phyloP scores from a whole-genome alignment of 2,888 invertebrate species.

The Drosophila nigritarsus region DNA sequence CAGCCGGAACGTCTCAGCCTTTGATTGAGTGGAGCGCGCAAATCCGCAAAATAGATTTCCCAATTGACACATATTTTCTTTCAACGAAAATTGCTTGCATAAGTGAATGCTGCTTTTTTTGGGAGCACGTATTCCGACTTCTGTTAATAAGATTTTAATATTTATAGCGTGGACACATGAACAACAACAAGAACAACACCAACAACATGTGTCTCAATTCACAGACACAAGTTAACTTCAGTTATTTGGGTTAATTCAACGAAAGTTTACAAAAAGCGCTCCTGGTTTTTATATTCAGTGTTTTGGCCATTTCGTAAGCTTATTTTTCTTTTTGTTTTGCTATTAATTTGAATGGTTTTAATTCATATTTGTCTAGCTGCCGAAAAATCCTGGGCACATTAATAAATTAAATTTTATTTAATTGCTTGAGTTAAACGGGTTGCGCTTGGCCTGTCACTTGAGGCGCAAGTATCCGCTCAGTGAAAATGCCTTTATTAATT shows the following conservation, averaged over 20 bases:
- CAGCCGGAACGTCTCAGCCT: conserved; percentile 55
- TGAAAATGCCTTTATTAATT: conserved; percentile 67
- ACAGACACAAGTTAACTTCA: background rate
- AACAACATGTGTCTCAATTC: conserved; percentile 17
- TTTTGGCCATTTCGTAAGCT: conserved; percentile 19
- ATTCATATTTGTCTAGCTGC: conserved; percentile 43
- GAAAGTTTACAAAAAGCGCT: background rate
- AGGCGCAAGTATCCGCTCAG: conserved; percentile 42
- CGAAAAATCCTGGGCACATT: conserved; percentile 33
- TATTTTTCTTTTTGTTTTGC: conserved; percentile 14
- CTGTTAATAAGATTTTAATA: conserved; percentile 73
- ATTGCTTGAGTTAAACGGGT: conserved; percentile 55
- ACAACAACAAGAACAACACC: background rate
- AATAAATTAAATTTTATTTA: conserved; percentile 68
- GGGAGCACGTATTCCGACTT: conserved; percentile 37
- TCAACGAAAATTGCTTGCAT: conserved; percentile 40
- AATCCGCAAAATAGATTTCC: conserved; percentile 82
- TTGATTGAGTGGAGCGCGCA: conserved; percentile 77
- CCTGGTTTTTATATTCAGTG: background rate
- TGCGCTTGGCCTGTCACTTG: conserved; percentile 39
- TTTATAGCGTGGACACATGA: conserved; percentile 53
- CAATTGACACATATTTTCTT: conserved; percentile 78
- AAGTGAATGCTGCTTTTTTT: conserved; percentile 26
- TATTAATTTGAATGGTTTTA: conserved; percentile 22
- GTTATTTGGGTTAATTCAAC: conserved; percentile 4